Evolutionary conservation across 1,140 invertebrate species (phyloP).

Genomic region (Reticulitermes speratus): DNA sequence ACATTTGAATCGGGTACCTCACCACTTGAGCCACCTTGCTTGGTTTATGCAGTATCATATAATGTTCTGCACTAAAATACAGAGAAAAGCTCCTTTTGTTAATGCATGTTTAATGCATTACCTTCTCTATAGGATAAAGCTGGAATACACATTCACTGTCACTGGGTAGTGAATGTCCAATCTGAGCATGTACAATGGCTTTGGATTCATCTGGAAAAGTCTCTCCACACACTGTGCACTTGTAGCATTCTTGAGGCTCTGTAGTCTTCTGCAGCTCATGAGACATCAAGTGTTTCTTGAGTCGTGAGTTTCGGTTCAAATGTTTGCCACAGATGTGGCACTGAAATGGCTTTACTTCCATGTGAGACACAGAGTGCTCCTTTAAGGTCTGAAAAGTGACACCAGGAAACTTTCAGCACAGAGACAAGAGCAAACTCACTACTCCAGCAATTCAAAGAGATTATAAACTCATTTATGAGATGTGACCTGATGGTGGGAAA

Average conservation of each 20-base stretch:
- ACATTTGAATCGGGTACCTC: too few relatives aligned
- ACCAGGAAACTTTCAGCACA: too few relatives aligned
- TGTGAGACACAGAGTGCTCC: conserved; percentile 54
- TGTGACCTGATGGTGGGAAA: too few relatives aligned
- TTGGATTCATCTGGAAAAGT: conserved; percentile 7
- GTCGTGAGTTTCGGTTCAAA: conserved; percentile 50
- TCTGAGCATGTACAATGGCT: conserved; percentile 1
- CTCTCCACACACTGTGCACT: conserved; percentile 18
- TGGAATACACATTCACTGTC: neutral
- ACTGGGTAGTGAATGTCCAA: neutral
- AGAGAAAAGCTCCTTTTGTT: too few relatives aligned
- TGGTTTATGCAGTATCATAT: too few relatives aligned
- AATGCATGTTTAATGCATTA: conserved; percentile 34
- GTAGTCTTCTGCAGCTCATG: conserved; percentile 23
- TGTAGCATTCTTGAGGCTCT: conserved; percentile 19
- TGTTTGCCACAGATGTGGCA: conserved; percentile 55
- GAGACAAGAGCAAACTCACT: too few relatives aligned
- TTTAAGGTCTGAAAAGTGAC: conserved; percentile 43
- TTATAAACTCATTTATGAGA: too few relatives aligned
- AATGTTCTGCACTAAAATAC: too few relatives aligned
- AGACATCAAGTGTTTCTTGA: conserved; percentile 37
- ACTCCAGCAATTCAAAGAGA: too few relatives aligned
- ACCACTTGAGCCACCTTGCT: too few relatives aligned
- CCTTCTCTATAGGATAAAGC: conserved; percentile 45
- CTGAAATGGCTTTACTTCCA: conserved; percentile 55